phyloP scores from a whole-genome alignment of 2,797 vertebrate species.

The Masticophis lateralis region DNA sequence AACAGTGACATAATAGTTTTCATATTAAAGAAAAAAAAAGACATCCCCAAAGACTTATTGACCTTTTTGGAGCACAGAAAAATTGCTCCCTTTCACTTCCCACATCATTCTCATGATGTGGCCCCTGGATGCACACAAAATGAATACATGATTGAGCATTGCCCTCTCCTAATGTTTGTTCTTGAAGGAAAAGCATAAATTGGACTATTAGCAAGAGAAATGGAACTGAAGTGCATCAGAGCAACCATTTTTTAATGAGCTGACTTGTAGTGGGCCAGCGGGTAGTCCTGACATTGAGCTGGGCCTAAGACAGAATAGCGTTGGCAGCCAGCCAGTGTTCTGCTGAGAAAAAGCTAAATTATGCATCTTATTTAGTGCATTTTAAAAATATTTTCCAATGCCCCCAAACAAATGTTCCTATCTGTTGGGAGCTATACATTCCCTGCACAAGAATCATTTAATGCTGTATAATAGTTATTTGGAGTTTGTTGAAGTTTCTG shows the following conservation, averaged over 20 bases:
- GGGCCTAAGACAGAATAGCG: conserved; percentile 40
- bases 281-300: conserved; percentile 53
- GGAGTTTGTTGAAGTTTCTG: conserved; percentile 58
- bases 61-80: neutral
- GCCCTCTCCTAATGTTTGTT: conserved; percentile 36
- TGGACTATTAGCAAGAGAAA: conserved; percentile 57
- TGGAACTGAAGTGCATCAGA: conserved; percentile 48
- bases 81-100: neutral
- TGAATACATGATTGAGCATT: conserved; percentile 24
- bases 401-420: conserved; percentile 66
- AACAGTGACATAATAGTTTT: neutral
- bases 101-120: neutral
- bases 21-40: neutral
- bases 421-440: conserved; percentile 56
- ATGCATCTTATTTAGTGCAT: conserved; percentile 70
- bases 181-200: conserved; percentile 49
- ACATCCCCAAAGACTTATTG: neutral
- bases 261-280: conserved; percentile 40
- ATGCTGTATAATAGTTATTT: conserved; percentile 59
- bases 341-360: conserved; percentile 60
- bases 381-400: conserved; percentile 68
- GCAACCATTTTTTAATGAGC: conserved; percentile 65
- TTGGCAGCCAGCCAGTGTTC: conserved; percentile 45
- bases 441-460: conserved; percentile 49
- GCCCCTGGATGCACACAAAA: conserved; percentile 13